A percentile compares a stretch with the other conserved stretches of the same genome.
Evolutionary conservation across 2,888 invertebrate genomes (phyloP).

Genomic region (Amaurobius ferox): DNA sequence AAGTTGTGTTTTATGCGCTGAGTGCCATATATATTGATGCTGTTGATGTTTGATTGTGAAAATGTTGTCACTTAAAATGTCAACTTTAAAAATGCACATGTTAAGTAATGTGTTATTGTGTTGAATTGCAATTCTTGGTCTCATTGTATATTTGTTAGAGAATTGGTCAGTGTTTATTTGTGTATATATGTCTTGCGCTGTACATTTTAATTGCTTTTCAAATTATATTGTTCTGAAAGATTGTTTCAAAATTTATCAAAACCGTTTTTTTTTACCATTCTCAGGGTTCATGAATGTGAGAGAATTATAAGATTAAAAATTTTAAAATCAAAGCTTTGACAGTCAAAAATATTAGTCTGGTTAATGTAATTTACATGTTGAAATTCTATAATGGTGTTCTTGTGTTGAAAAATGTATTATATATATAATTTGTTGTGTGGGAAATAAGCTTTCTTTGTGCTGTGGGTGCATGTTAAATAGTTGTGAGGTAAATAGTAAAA

Average conservation of each 20-base stretch:
- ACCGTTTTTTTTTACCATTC: conserved; percentile 27
- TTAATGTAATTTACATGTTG: neutral
- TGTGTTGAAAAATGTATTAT: conserved; percentile 14
- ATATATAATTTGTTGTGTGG: conserved; percentile 5
- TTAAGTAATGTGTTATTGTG: conserved; percentile 53
- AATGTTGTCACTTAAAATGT: conserved; percentile 56
- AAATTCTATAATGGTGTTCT: conserved; percentile 4
- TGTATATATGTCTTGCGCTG: conserved; percentile 40
- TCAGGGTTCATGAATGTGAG: conserved; percentile 31
- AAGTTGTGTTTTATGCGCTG: conserved; percentile 53
- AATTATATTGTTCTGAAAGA: neutral
- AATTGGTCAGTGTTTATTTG: conserved; percentile 48
- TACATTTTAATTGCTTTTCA: conserved; percentile 44
- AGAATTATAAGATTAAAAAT: neutral
- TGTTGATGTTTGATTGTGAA: conserved; percentile 68
- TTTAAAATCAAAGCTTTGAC: conserved; percentile 9
- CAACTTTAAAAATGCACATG: conserved; percentile 57
- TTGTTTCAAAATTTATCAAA: conserved; percentile 29
- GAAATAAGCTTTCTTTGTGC: conserved; percentile 4
- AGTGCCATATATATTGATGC: conserved; percentile 67
- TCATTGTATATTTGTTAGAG: conserved; percentile 61
- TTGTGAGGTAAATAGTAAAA: conserved; percentile 51
- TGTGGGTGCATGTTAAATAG: conserved; percentile 67
- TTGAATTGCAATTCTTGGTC: conserved; percentile 35
- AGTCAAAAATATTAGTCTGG: conserved; percentile 11